A percentile compares a stretch with the other conserved stretches of the same genome.
phyloP scores from a whole-genome alignment of 2,888 invertebrate genomes.

The Biston betularia region DNA sequence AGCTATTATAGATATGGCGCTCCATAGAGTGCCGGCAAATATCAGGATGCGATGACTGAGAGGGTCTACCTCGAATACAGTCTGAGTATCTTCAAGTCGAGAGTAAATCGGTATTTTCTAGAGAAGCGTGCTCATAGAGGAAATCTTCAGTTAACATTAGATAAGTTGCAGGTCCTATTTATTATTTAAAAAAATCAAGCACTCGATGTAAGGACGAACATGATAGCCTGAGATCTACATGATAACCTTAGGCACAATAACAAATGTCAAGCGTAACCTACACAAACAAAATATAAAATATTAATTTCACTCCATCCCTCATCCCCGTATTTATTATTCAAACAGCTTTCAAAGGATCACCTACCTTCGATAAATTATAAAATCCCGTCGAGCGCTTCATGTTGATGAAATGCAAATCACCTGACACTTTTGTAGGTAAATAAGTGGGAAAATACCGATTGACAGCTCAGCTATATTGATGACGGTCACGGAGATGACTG shows the following conservation, averaged over 20 bases:
- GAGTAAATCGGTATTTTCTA: too few species aligned
- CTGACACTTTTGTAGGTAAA: slow-evolving; percentile 49
- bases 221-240: background rate
- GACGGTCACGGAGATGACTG: background rate
- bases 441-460: slow-evolving; percentile 30
- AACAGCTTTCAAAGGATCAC: slow-evolving; percentile 64
- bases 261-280: slow-evolving; percentile 30
- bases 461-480: slow-evolving; percentile 27
- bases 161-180: background rate
- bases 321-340: slow-evolving; percentile 65
- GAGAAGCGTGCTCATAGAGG: too few species aligned
- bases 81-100: too few species aligned
- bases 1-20: too few species aligned
- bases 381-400: slow-evolving; percentile 59
- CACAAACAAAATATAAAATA: slow-evolving; percentile 59
- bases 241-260: slow-evolving; percentile 21
- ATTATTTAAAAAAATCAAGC: background rate
- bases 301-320: slow-evolving; percentile 59
- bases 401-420: slow-evolving; percentile 68
- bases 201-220: background rate
- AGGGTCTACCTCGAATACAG: too few species aligned
- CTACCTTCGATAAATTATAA: slow-evolving; percentile 70
- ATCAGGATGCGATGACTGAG: too few species aligned
- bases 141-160: too few species aligned
- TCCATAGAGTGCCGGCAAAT: too few species aligned